Conservation (phyloP, 2,113 vertebrate species). For the Semnornis frantzii region DNA sequence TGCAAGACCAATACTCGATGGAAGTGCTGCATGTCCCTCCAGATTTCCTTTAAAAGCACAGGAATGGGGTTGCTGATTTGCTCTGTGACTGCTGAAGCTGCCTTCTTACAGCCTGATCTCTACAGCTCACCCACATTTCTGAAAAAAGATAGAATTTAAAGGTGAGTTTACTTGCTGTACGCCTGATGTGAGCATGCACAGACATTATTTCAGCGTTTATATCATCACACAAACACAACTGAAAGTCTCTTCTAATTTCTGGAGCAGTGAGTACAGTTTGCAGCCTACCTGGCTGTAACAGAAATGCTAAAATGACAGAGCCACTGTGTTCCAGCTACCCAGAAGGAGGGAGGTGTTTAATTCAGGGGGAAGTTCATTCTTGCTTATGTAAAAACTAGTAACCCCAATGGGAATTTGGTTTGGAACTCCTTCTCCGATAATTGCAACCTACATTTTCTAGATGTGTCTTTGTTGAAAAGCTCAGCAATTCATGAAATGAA, state of each 20-base stretch:
- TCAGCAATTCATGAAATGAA: background rate
- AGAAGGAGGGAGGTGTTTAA: background rate
- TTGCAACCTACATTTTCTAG: background rate
- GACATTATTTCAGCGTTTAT: background rate
- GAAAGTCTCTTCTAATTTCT: background rate
- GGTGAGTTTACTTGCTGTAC: background rate
- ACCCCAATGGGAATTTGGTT: background rate
- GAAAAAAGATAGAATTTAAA: background rate
- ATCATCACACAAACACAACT: background rate
- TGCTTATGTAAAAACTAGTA: background rate
- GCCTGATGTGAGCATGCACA: background rate
- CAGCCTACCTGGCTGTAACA: background rate
- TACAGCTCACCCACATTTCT: background rate
- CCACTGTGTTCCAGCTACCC: background rate
- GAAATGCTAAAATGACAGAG: background rate
- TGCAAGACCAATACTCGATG: background rate
- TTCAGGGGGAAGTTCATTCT: background rate
- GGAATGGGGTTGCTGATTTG: background rate
- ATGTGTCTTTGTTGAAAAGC: background rate
- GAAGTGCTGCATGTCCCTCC: background rate
- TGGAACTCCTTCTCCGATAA: background rate
- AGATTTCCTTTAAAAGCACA: background rate
- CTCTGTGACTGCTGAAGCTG: accelerated
- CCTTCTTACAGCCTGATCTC: background rate
- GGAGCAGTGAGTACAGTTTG: background rate